phyloP scores from a whole-genome alignment of 2,113 vertebrate species.

The Bos indicus region DNA sequence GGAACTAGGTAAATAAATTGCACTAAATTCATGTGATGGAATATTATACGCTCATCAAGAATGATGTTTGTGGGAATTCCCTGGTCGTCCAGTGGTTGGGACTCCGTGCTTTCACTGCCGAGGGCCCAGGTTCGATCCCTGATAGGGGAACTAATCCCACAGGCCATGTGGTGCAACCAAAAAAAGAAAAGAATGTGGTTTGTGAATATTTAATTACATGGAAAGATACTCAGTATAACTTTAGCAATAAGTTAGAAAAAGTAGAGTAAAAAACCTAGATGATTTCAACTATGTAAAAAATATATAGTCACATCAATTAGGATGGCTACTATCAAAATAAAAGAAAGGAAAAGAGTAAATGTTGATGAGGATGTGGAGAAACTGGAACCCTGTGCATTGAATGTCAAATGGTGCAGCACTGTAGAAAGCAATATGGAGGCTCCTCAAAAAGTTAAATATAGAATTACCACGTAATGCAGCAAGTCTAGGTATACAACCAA shows the following conservation, averaged over 20 bases:
- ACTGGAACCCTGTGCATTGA: neutral
- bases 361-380: neutral
- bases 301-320: neutral
- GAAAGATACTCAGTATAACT: slow-evolving; percentile 17
- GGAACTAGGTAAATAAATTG: slow-evolving; percentile 7
- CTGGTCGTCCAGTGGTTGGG: neutral
- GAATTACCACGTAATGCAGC: neutral
- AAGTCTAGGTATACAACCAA: neutral
- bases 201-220: slow-evolving; percentile 30
- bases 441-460: slow-evolving; percentile 20
- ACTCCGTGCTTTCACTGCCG: neutral
- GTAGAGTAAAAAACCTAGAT: neutral
- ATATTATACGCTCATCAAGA: slow-evolving; percentile 37
- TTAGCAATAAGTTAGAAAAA: slow-evolving; percentile 30
- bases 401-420: neutral
- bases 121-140: neutral
- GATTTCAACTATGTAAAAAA: slow-evolving; percentile 5
- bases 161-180: neutral
- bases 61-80: neutral
- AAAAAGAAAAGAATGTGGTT: slow-evolving; percentile 5
- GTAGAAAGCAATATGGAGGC: neutral
- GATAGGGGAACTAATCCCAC: neutral
- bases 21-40: neutral
- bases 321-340: slow-evolving; percentile 17
- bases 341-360: neutral